Evolutionary conservation across 2,888 invertebrate genomes (phyloP), one percentile per base, ranked within the genome.

Genomic region (Melieria picta): DNA sequence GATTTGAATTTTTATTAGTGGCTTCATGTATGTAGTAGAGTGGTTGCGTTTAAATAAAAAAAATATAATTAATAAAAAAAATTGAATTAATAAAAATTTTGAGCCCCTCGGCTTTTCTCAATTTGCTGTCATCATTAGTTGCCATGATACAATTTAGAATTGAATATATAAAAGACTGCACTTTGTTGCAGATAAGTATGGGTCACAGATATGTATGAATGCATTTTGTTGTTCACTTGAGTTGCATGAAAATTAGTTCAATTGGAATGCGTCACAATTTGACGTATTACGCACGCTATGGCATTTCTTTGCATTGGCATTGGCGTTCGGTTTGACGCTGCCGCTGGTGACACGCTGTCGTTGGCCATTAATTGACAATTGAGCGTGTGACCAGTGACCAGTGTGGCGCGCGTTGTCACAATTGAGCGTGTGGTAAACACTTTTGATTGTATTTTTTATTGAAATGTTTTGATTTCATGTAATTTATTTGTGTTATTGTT

Each of bases 361-460:
- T 56, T 30, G 56, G 13, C 52, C 16, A 64, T 13, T 30, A 64
- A 43, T 57, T 46, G 56, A 10, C 46, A 56, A 65, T 65, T 65
- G n/a, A 30, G 30, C 30, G 30, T 30, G 30, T 30, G 30, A 30
- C 56, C n/a, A 56, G n/a, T 56, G 56, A 7, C n/a, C n/a, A 56
- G n/a, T 56, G 56, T 16, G 56, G 55, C 10, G 45, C 43, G 4
- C 45, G 56, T 56, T 55, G 55, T 45, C 16, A n/a, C 9, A 46
- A 16, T 5, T 67, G 46, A 42, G 13, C 42, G 42, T 50, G 67
- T 67, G 58, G 60, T 67, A 60, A 67, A 60, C 67, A 67, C 42
- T 67, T 67, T 58, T 67, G 60, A 67, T 67, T 67, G 60, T 60
- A 60, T 45, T 67, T 60, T 45, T 30, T 43, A 67, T 60, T 42